Evolutionary conservation across 2,888 invertebrate genomes (phyloP).

Genomic region (Drosophila peninsularis): DNA sequence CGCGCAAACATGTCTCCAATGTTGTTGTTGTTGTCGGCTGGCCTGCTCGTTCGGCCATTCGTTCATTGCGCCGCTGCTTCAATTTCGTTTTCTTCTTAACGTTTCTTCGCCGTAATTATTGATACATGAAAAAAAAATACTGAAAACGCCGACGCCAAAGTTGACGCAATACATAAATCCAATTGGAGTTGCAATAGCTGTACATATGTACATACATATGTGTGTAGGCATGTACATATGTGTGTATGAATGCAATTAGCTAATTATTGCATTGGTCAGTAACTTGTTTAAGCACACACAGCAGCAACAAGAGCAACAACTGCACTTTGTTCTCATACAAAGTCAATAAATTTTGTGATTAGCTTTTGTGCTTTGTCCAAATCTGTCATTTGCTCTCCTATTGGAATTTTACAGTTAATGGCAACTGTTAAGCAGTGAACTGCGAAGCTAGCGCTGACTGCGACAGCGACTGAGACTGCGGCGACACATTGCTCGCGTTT

Average conservation of each 20-base stretch:
- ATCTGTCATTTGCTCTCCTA: conserved; percentile 24
- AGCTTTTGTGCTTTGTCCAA: conserved; percentile 13
- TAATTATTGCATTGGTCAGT: conserved; percentile 63
- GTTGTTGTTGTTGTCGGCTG: conserved; percentile 33
- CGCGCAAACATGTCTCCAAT: conserved; percentile 76
- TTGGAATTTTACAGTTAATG: conserved; percentile 46
- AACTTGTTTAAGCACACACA: conserved; percentile 38
- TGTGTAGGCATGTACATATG: neutral
- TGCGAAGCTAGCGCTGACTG: conserved; percentile 15
- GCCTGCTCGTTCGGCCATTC: conserved; percentile 51
- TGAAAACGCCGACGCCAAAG: conserved; percentile 41
- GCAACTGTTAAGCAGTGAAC: conserved; percentile 31
- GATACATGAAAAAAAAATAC: conserved; percentile 57
- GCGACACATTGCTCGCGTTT: conserved; percentile 53
- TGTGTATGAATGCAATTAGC: conserved; percentile 21
- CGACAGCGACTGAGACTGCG: conserved; percentile 21
- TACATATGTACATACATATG: neutral
- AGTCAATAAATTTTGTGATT: conserved; percentile 11
- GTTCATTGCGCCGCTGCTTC: conserved; percentile 60
- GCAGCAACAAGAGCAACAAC: conserved; percentile 1
- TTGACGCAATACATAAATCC: conserved; percentile 64
- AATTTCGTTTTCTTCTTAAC: conserved; percentile 59
- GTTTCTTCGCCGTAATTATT: conserved; percentile 70
- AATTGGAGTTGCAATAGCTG: conserved; percentile 49
- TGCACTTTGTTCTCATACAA: conserved; percentile 7